A percentile compares a stretch with the other conserved stretches of the same genome.
Conservation (phyloP, 2,797 vertebrate species). For the Scolopax rusticola region DNA sequence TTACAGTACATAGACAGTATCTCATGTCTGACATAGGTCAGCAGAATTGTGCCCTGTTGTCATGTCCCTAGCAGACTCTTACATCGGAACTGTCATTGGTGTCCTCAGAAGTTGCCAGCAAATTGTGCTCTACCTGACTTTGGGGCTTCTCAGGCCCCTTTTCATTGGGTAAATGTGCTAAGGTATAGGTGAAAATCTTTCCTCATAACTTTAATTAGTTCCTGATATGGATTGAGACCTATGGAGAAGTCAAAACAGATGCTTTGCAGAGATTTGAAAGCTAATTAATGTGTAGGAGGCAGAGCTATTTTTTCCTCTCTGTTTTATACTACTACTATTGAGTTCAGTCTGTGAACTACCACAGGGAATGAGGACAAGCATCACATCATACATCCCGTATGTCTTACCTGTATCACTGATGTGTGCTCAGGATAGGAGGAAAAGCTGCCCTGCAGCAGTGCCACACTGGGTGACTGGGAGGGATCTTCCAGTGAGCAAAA, state of each 20-base stretch:
- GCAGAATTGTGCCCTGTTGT: background rate
- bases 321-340: background rate
- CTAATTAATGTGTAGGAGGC: background rate
- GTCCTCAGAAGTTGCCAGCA: background rate
- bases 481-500: background rate
- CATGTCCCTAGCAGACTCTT: background rate
- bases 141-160: background rate
- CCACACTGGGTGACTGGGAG: background rate
- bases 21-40: background rate
- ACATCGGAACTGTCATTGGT: background rate
- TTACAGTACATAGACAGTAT: background rate
- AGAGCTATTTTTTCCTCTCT: background rate
- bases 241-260: background rate
- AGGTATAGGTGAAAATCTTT: background rate
- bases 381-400: fast-evolving
- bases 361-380: background rate
- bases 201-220: background rate
- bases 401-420: background rate
- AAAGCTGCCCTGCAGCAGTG: background rate
- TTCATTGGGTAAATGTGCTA: background rate
- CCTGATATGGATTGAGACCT: background rate
- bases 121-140: background rate
- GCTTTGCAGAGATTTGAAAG: background rate
- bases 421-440: background rate
- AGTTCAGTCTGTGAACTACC: background rate